A percentile compares a stretch with the other conserved stretches of the same genome.
Conservation (phyloP, 2,888 invertebrate species). For the Salticus scenicus region DNA sequence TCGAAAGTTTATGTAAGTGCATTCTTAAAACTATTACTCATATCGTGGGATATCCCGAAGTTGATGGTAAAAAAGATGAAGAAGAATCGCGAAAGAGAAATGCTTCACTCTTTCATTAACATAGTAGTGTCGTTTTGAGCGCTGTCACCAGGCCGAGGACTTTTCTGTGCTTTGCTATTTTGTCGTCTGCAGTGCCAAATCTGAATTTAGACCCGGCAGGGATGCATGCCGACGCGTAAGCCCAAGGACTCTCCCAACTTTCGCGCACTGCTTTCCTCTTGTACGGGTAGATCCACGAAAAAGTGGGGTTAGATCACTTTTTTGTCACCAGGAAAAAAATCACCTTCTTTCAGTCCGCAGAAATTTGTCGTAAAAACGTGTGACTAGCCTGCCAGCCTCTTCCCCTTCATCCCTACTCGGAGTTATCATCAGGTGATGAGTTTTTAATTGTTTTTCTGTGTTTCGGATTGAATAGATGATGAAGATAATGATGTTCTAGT, state of each 20-base stretch:
- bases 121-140: constrained; percentile 9
- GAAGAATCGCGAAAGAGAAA: not conserved
- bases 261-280: constrained; percentile 17
- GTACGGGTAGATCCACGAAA: constrained; percentile 2
- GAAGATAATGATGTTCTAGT: no score
- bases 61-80: not conserved
- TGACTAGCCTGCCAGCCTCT: not conserved
- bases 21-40: no score
- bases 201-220: constrained; percentile 67
- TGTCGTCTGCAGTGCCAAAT: constrained; percentile 61
- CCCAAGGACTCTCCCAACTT: constrained; percentile 60
- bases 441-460: not conserved
- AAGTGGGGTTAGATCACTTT: constrained; percentile 8
- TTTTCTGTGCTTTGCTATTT: constrained; percentile 57
- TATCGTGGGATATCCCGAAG: not conserved
- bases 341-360: not conserved
- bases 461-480: not conserved
- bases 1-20: no score
- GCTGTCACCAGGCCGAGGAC: constrained; percentile 44
- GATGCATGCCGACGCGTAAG: constrained; percentile 40
- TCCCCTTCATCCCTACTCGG: constrained; percentile 18
- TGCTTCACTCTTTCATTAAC: no score
- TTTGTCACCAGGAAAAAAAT: constrained; percentile 8
- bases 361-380: not conserved
- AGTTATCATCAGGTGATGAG: constrained; percentile 24